phyloP scores from a whole-genome alignment of 2,797 vertebrate species.

The Fundulus diaphanus region DNA sequence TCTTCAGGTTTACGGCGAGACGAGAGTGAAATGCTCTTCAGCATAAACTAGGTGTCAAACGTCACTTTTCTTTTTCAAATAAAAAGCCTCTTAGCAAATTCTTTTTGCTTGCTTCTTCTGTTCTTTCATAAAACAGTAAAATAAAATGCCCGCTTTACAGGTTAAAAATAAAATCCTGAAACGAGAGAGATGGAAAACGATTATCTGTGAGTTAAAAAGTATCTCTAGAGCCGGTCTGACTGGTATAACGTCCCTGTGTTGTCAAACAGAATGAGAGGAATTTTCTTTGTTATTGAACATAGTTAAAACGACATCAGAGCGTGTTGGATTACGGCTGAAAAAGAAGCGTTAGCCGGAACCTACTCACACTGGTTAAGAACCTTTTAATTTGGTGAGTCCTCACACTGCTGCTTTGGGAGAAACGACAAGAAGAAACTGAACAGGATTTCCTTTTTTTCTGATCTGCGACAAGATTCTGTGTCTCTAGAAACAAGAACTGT shows the following conservation, averaged over 20 bases:
- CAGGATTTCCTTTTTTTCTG: neutral
- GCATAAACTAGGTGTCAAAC: neutral
- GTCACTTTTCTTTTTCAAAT: neutral
- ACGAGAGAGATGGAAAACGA: neutral
- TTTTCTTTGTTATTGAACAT: neutral
- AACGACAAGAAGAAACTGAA: neutral
- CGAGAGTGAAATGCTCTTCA: neutral
- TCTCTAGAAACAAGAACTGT: slow-evolving; percentile 60
- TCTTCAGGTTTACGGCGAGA: neutral
- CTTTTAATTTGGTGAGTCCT: neutral
- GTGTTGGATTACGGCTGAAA: neutral
- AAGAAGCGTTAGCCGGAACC: neutral
- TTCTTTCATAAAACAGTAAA: neutral
- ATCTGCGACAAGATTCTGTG: slow-evolving; percentile 74
- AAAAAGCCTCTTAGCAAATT: neutral
- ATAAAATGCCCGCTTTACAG: neutral
- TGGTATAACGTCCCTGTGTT: neutral
- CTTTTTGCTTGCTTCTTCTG: neutral
- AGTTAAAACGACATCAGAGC: neutral
- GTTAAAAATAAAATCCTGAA: neutral
- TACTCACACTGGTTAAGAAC: neutral
- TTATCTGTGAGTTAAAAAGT: neutral
- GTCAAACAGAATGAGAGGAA: neutral
- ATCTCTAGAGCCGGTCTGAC: neutral
- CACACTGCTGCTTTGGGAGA: neutral